phyloP scores from a whole-genome alignment of 2,888 invertebrate species.

The Hoplodrina blanda region DNA sequence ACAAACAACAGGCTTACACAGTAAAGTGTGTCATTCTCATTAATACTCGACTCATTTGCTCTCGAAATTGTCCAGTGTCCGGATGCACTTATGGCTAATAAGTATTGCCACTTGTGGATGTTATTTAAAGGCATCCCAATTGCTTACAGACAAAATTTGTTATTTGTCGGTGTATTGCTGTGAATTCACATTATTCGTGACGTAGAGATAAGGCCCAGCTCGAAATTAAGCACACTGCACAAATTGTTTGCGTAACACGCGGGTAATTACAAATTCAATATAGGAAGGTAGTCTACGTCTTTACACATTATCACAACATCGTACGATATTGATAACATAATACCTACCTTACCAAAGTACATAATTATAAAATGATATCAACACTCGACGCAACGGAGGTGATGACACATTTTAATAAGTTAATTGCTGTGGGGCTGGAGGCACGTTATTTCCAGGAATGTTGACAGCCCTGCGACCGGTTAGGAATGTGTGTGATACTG shows the following conservation, averaged over 20 bases:
- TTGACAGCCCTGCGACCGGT: constrained; percentile 8
- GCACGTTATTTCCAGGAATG: constrained; percentile 29
- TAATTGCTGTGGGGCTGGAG: constrained; percentile 30
- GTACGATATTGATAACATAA: constrained; percentile 63
- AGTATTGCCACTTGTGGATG: not conserved
- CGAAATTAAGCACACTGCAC: not conserved
- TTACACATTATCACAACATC: constrained; percentile 61
- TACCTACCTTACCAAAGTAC: constrained; percentile 17
- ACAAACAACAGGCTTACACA: constrained; percentile 14
- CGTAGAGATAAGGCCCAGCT: not conserved
- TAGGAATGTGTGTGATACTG: constrained; percentile 29
- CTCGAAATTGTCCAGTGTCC: not conserved
- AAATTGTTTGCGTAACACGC: constrained; percentile 27
- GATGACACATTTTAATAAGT: constrained; percentile 47
- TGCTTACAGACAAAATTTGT: not conserved
- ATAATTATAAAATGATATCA: constrained; percentile 51
- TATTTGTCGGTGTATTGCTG: not conserved
- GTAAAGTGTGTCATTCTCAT: no score
- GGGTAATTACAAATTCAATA: constrained; percentile 24
- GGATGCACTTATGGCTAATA: not conserved
- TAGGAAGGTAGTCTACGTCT: constrained; percentile 9
- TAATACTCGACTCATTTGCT: no score
- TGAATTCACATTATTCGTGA: constrained; percentile 1
- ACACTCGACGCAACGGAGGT: constrained; percentile 13
- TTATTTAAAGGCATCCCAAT: not conserved